Evolutionary conservation across 2,797 vertebrate species (phyloP), one percentile per base, ranked within the genome.

Genomic region (Rhinogobio ventralis): DNA sequence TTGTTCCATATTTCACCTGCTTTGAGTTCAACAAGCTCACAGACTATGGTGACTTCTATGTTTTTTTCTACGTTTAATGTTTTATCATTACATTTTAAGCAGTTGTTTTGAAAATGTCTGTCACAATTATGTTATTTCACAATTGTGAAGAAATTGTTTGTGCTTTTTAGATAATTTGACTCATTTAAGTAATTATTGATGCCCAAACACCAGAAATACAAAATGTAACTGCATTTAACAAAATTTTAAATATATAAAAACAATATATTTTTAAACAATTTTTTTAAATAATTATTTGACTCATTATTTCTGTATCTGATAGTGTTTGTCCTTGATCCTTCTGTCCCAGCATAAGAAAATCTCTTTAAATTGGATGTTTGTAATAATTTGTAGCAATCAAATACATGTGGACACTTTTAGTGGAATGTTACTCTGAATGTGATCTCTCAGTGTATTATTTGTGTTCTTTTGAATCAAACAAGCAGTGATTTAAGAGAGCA

Each of bases 391-490:
- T 69, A 23, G 19, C 39, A 33, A 23, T n/a, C 2, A 19, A 73
- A 73, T 5, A 30, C 17, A 71, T 28, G 42, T 79, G 17, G 36
- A 62, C 36, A 33, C 36, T 20, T 46, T 73, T 45, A 2, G 30
- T 23, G 4, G 28, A 81, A 30, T 30, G 3, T 30, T 25, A 23
- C 19, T 71, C 17, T 42, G 55, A 30, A 33, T 64, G 20, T 4
- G 5, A 25, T 69, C 23, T 19, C 30, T 67, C 10, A 5, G 33
- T 14, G 33, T 42, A 19, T n/a, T 49, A 7, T 49, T 17, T 71
- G 36, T 36, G 53, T 30, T 36, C n/a, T 62, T 46, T 82, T 62
- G 25, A 39, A 28, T 39, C 19, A 77, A 84, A 45, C 46, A 57
- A 45, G 36, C 25, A 45, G 46, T 45, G 62, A 69, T 69, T 30